These are phyloP conservation scores for Stichodactyla mertensii DNA, from an alignment of 64 coral and sea anemone species.

Conservation along the genomic window DNA sequence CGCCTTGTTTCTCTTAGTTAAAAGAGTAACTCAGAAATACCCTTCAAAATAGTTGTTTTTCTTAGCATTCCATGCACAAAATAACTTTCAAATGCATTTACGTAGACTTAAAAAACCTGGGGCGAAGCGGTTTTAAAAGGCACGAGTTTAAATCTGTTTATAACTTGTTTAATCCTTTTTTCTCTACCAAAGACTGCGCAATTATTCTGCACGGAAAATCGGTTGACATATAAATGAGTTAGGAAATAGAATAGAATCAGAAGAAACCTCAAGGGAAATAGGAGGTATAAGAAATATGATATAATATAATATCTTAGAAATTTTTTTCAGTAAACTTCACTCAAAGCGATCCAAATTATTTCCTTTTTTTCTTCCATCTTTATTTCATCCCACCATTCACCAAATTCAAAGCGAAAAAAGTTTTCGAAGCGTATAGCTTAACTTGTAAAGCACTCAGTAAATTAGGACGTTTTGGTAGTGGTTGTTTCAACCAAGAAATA, in stretches of 20 bases:
- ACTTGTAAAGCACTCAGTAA: background rate
- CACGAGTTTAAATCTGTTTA: background rate
- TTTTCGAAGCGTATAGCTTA: background rate
- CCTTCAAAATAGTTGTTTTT: background rate
- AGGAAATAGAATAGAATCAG: too few relatives aligned
- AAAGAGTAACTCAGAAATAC: background rate
- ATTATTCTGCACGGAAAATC: background rate
- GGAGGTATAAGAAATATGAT: too few relatives aligned
- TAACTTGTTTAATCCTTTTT: background rate
- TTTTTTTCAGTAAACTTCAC: background rate
- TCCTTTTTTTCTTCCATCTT: background rate
- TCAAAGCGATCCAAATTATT: background rate
- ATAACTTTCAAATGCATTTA: background rate
- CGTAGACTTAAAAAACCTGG: background rate
- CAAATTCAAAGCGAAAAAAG: slow-evolving; percentile 1
- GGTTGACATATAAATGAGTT: too few relatives aligned
- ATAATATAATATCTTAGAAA: background rate
- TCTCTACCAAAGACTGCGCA: background rate
- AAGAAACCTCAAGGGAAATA: too few relatives aligned
- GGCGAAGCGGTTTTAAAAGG: slow-evolving; percentile 8
- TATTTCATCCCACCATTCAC: background rate
- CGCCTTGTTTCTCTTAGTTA: background rate
- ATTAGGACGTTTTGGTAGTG: slow-evolving; percentile 15
- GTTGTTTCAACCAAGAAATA: background rate
- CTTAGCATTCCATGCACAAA: background rate